Percentiles rank a stretch among this genome's conserved stretches.
Evolutionary conservation across 2,888 invertebrate species (phyloP).

Genomic region (Argyra leucocephala): DNA sequence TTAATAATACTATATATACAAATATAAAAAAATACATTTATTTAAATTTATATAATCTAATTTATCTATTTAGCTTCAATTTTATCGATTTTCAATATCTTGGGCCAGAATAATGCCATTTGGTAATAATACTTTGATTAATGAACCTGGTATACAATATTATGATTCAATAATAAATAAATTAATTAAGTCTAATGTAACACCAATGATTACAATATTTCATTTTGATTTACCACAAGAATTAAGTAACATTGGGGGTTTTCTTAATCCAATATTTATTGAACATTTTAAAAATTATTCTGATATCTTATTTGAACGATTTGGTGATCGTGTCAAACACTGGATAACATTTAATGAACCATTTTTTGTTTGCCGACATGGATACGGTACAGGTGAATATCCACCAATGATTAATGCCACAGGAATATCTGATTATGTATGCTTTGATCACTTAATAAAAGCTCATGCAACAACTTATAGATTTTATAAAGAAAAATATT

Average conservation of each 20-base stretch:
- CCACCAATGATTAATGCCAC: conserved; percentile 40
- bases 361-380: conserved; percentile 39
- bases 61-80: conserved; percentile 33
- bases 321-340: conserved; percentile 47
- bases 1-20: not conserved
- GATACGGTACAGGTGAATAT: conserved; percentile 43
- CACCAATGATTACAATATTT: conserved; percentile 51
- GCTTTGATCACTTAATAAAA: conserved; percentile 44
- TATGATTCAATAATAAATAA: conserved; percentile 57
- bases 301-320: conserved; percentile 40
- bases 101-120: conserved; percentile 57
- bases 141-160: conserved; percentile 52
- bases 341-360: conserved; percentile 56
- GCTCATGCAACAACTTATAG: conserved; percentile 49
- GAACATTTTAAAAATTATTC: conserved; percentile 48
- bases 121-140: conserved; percentile 47
- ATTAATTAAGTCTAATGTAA: conserved; percentile 51
- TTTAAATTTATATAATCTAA: not conserved
- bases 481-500: conserved; percentile 41
- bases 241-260: conserved; percentile 50
- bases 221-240: conserved; percentile 50
- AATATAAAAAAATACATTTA: not conserved
- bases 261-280: conserved; percentile 41
- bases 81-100: conserved; percentile 52
- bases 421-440: conserved; percentile 46